A percentile compares a stretch with the other conserved stretches of the same genome.
Evolutionary conservation across 2,113 vertebrate genomes (phyloP).

Genomic region (Charadrius vociferus): DNA sequence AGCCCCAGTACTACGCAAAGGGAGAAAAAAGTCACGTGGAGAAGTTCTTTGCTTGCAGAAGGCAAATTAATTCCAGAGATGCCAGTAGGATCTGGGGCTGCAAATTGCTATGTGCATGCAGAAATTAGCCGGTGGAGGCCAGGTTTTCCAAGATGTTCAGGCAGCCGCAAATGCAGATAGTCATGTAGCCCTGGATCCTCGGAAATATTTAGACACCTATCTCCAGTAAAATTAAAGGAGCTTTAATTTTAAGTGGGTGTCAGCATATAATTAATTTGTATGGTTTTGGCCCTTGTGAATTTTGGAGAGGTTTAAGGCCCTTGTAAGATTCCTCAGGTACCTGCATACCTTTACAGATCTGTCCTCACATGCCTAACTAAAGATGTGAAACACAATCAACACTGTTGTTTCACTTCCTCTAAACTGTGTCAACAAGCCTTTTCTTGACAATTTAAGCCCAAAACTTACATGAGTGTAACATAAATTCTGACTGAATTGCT

Average conservation of each 20-base stretch:
- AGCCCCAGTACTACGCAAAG: background rate
- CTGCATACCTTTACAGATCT: background rate
- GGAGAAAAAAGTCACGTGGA: background rate
- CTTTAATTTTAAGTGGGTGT: background rate
- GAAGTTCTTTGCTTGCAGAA: background rate
- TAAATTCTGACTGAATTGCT: background rate
- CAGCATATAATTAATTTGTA: background rate
- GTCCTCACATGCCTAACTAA: background rate
- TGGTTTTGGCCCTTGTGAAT: background rate
- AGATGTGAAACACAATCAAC: background rate
- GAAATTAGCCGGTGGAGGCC: background rate
- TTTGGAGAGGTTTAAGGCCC: background rate
- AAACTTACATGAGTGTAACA: background rate
- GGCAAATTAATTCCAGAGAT: background rate
- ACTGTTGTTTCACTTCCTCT: constrained; percentile 3
- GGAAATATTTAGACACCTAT: background rate
- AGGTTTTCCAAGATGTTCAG: background rate
- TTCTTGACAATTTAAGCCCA: background rate
- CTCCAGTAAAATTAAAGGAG: background rate
- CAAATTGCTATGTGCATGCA: background rate
- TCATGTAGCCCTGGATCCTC: rapidly evolving
- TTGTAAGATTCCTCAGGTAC: background rate
- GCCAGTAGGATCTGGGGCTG: background rate
- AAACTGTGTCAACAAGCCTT: background rate
- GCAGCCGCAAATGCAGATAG: background rate